Evolutionary conservation across 2,888 invertebrate genomes (phyloP).

Genomic region (Cheiracanthium punctorium): DNA sequence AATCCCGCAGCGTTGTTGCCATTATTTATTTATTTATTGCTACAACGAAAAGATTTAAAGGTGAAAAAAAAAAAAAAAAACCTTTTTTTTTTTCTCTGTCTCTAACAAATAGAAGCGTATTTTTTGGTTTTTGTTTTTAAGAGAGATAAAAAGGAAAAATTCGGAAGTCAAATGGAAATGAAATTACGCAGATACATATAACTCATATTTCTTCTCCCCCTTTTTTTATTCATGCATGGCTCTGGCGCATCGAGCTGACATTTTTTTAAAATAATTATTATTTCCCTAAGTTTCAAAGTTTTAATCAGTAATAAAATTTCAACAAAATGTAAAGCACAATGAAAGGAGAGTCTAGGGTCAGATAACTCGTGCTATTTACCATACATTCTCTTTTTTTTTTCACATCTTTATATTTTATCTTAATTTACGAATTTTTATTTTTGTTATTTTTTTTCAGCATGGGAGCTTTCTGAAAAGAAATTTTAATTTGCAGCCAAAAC

Average conservation of each 20-base stretch:
- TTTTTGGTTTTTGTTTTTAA: conserved; percentile 39
- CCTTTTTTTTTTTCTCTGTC: background rate
- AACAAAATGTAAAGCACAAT: conserved; percentile 39
- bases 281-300: conserved; percentile 23
- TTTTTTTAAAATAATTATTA: too few species aligned
- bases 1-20: background rate
- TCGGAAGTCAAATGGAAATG: conserved; percentile 34
- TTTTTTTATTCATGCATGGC: background rate
- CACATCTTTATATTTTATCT: conserved; percentile 26
- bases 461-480: conserved; percentile 36
- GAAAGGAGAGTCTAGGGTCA: conserved; percentile 40
- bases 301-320: conserved; percentile 51
- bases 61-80: background rate
- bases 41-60: background rate
- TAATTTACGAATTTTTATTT: conserved; percentile 30
- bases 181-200: conserved; percentile 17
- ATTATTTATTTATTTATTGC: conserved; percentile 12
- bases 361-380: conserved; percentile 31
- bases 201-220: conserved; percentile 9
- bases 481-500: conserved; percentile 57
- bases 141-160: conserved; percentile 28
- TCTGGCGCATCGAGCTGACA: background rate
- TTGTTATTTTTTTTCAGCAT: background rate
- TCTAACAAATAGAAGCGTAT: background rate
- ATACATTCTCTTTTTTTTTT: conserved; percentile 20